These are phyloP conservation scores for Saiga tatarica DNA, from an alignment of 2,113 vertebrate genomes.

Conservation along the genomic window DNA sequence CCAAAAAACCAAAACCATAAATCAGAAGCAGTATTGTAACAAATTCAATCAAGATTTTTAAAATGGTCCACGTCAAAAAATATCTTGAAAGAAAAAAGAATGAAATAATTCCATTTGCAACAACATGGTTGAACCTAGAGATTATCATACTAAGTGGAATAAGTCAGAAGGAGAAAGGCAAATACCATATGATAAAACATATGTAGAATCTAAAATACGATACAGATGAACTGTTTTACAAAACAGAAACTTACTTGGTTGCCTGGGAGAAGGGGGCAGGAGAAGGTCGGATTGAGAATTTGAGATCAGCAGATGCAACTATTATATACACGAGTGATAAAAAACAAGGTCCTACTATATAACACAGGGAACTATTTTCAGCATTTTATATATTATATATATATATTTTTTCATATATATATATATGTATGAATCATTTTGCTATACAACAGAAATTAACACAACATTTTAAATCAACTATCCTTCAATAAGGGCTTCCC, in stretches of 20 bases:
- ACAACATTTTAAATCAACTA: background rate
- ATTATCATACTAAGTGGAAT: background rate
- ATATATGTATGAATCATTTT: background rate
- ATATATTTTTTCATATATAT: background rate
- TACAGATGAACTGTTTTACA: background rate
- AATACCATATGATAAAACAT: background rate
- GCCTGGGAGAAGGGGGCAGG: background rate
- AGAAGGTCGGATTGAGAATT: background rate
- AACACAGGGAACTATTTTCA: background rate
- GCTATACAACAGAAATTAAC: background rate
- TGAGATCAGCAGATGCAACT: background rate
- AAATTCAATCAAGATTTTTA: background rate
- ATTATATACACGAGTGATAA: background rate
- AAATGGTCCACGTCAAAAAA: background rate
- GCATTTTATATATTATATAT: background rate
- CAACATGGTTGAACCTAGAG: background rate
- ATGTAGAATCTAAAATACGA: background rate
- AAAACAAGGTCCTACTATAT: background rate
- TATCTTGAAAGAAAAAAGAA: background rate
- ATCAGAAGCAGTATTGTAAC: background rate
- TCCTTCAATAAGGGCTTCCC: background rate
- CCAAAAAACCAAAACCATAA: background rate
- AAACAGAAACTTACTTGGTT: background rate
- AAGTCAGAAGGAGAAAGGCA: background rate
- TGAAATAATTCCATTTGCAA: background rate